A percentile compares a stretch with the other conserved stretches of the same genome.
These are phyloP conservation scores for Margarornis squamiger DNA, from an alignment of 2,797 vertebrate species.

Conservation along the genomic window DNA sequence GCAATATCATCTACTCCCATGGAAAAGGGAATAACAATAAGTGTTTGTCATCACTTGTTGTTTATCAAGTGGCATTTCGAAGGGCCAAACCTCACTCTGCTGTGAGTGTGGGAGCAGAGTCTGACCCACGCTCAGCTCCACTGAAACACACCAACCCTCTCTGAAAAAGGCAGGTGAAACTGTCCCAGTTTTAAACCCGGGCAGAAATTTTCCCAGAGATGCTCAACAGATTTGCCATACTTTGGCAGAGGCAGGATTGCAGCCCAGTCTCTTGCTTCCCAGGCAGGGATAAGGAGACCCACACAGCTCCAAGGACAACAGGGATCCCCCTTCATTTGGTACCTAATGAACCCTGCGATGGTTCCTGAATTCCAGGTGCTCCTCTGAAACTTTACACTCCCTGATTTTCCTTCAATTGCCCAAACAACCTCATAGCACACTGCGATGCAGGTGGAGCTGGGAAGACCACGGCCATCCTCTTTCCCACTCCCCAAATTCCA, in stretches of 20 bases:
- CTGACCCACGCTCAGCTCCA: neutral
- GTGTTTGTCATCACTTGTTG: neutral
- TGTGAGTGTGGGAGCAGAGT: neutral
- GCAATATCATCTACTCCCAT: constrained; percentile 27
- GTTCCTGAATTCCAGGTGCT: neutral
- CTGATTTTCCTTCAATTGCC: neutral
- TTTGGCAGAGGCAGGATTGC: neutral
- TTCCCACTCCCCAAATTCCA: neutral
- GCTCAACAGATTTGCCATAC: neutral
- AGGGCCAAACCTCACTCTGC: neutral
- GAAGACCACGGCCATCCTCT: rapidly evolving
- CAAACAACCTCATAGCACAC: rapidly evolving
- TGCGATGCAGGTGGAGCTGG: neutral
- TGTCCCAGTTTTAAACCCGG: neutral
- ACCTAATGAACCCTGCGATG: rapidly evolving
- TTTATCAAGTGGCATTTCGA: neutral
- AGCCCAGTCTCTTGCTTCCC: neutral
- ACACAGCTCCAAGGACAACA: neutral
- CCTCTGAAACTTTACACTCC: neutral
- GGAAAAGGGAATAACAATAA: neutral
- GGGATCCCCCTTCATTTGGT: neutral
- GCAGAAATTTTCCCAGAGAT: neutral
- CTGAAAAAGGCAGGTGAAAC: neutral
- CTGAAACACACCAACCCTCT: neutral
- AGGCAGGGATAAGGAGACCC: neutral